Conservation (phyloP, 1,140 invertebrate genomes). For the Teleogryllus occipitalis region DNA sequence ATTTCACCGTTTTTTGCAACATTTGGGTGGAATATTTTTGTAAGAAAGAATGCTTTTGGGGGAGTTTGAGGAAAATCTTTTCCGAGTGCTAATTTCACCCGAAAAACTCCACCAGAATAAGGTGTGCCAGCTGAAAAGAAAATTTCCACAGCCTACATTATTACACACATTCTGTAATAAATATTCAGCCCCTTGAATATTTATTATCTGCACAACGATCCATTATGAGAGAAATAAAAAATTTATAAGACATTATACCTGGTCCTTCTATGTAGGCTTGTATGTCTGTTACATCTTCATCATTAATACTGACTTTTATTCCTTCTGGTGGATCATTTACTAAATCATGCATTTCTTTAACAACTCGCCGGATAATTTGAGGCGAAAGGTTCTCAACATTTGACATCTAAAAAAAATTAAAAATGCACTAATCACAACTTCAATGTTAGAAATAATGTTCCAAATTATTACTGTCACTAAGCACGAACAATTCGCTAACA, state of each 20-base stretch:
- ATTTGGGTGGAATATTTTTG: conserved; percentile 97
- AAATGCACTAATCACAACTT: not conserved
- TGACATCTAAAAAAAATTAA: conserved; percentile 48
- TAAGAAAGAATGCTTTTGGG: conserved; percentile 91
- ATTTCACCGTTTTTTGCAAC: conserved; percentile 91
- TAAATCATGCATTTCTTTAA: conserved; percentile 74
- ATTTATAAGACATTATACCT: conserved; percentile 38
- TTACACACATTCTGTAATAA: not conserved
- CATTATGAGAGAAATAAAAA: not conserved
- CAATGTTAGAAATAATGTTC: no score
- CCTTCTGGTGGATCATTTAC: conserved; percentile 74
- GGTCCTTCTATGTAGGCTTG: conserved; percentile 85
- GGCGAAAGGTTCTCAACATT: conserved; percentile 91
- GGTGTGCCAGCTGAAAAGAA: conserved; percentile 65
- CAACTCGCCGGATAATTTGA: conserved; percentile 78
- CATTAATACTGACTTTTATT: conserved; percentile 77
- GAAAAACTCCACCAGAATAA: conserved; percentile 74
- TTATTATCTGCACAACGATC: not conserved
- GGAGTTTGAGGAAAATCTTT: conserved; percentile 90
- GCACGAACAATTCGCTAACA: no score
- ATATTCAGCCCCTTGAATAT: not conserved
- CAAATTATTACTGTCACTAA: no score
- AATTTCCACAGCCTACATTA: conserved; percentile 15
- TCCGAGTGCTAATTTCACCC: conserved; percentile 80
- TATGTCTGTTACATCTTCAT: conserved; percentile 86